Evolutionary conservation across 2,113 vertebrate genomes (phyloP).

Genomic region (Aythya baeri): DNA sequence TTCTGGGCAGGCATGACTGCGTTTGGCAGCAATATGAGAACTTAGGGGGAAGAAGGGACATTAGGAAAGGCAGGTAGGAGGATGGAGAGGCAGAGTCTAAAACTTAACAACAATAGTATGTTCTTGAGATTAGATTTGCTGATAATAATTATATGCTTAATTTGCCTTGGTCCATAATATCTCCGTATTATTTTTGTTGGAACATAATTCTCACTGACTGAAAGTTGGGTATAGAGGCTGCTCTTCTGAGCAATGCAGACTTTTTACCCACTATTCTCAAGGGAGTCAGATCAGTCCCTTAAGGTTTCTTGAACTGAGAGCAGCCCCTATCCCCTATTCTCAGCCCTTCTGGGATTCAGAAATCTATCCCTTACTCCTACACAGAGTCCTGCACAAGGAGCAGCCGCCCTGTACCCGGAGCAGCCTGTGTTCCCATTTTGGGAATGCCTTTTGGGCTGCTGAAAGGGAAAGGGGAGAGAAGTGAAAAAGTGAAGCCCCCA

Average conservation of each 20-base stretch:
- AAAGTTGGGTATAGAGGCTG: not conserved
- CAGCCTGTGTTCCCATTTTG: not conserved
- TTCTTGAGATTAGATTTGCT: not conserved
- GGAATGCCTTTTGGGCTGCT: not conserved
- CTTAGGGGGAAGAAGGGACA: not conserved
- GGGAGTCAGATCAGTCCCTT: not conserved
- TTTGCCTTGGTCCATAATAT: not conserved
- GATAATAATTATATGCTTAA: not conserved
- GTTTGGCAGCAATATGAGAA: not conserved
- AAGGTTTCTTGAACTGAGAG: accelerated
- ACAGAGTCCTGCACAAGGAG: not conserved
- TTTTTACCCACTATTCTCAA: not conserved
- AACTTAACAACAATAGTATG: not conserved
- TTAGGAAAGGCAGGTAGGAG: not conserved
- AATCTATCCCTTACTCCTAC: not conserved
- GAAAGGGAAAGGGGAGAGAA: not conserved
- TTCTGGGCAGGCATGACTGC: not conserved
- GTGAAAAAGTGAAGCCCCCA: not conserved
- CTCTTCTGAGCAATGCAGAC: not conserved
- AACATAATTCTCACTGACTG: not conserved
- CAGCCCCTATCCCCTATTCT: not conserved
- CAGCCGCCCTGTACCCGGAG: too few relatives aligned
- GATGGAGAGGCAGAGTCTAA: not conserved
- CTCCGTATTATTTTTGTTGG: not conserved
- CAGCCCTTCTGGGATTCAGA: not conserved